A percentile compares a stretch with the other conserved stretches of the same genome.
Evolutionary conservation across 2,797 vertebrate genomes (phyloP).

Genomic region (Oreortyx pictus): DNA sequence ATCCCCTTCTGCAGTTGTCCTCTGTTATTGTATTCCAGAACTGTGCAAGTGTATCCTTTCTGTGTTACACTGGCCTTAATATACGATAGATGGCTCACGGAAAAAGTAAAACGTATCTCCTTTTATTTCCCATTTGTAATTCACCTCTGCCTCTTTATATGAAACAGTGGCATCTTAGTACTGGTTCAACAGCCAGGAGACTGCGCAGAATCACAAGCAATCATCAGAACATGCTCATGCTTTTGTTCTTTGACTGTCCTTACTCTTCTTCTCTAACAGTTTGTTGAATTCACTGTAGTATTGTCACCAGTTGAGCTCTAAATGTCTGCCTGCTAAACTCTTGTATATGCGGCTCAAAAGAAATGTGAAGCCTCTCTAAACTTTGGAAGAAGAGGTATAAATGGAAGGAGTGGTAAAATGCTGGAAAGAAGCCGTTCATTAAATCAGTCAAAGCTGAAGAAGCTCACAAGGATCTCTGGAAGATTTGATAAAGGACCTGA

Average conservation of each 20-base stretch:
- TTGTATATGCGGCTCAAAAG: not conserved
- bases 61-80: not conserved
- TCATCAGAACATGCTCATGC: not conserved
- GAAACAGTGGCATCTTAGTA: not conserved
- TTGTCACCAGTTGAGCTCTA: not conserved
- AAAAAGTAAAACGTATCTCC: not conserved
- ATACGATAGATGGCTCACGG: not conserved
- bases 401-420: not conserved
- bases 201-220: not conserved
- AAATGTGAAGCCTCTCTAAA: not conserved
- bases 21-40: not conserved
- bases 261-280: not conserved
- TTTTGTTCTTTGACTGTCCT: not conserved
- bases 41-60: not conserved
- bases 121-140: not conserved
- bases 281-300: not conserved
- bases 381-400: not conserved
- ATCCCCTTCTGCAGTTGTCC: not conserved
- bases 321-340: not conserved
- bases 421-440: not conserved
- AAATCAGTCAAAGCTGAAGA: not conserved
- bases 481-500: not conserved
- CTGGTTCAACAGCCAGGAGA: not conserved
- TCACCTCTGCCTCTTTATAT: not conserved
- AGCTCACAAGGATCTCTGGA: not conserved